A percentile compares a stretch with the other conserved stretches of the same genome.
Evolutionary conservation across 2,888 invertebrate genomes (phyloP).

Genomic region (Megamerina dolium): DNA sequence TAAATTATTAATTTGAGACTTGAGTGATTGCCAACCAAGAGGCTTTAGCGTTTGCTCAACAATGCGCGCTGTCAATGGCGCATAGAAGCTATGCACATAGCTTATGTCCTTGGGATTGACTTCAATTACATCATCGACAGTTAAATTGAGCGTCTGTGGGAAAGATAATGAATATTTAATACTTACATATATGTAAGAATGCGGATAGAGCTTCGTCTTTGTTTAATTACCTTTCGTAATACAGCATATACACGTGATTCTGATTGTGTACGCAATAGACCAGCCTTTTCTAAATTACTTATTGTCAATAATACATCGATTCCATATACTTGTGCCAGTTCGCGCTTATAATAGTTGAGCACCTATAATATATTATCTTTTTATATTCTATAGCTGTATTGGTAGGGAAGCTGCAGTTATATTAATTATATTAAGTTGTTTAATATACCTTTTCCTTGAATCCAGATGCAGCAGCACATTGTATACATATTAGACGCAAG

Average conservation of each 20-base stretch:
- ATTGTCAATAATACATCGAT: constrained; percentile 74
- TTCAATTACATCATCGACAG: constrained; percentile 83
- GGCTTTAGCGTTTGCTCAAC: constrained; percentile 73
- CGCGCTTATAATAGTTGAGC: constrained; percentile 63
- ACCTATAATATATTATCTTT: constrained; percentile 52
- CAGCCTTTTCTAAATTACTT: constrained; percentile 80
- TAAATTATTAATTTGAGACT: constrained; percentile 74
- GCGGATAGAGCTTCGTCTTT: not conserved
- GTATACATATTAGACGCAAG: constrained; percentile 83
- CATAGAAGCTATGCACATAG: constrained; percentile 89
- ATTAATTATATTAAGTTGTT: not conserved
- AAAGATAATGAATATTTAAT: no score
- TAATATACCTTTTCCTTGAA: constrained; percentile 75
- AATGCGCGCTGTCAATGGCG: constrained; percentile 83
- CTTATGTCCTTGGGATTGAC: constrained; percentile 79
- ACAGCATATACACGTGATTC: constrained; percentile 68
- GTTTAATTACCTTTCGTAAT: constrained; percentile 58
- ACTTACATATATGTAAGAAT: not conserved
- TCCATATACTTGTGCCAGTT: constrained; percentile 80
- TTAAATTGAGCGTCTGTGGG: constrained; percentile 75
- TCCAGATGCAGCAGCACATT: constrained; percentile 88
- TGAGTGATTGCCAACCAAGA: constrained; percentile 70
- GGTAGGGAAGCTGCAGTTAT: not conserved
- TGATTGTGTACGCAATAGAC: constrained; percentile 70
- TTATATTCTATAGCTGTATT: constrained; percentile 43